These are phyloP conservation scores for Percina caprodes DNA, from an alignment of 2,113 vertebrate genomes.

Conservation along the genomic window DNA sequence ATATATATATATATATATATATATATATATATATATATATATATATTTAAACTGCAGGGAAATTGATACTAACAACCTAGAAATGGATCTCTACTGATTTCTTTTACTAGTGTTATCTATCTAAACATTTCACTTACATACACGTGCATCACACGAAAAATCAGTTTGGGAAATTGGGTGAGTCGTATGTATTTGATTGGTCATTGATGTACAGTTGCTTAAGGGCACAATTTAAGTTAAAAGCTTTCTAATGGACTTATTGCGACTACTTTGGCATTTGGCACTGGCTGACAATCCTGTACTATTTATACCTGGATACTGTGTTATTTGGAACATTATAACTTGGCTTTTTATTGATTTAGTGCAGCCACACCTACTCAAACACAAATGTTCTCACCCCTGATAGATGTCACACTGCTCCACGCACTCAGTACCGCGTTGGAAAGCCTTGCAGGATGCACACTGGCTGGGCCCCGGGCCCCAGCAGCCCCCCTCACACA, in stretches of 20 bases:
- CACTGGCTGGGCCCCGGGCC: slow-evolving; percentile 93
- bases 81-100: neutral
- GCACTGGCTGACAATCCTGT: neutral
- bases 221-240: slow-evolving; percentile 19
- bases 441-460: slow-evolving; percentile 86
- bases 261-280: neutral
- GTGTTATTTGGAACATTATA: slow-evolving; percentile 17
- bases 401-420: slow-evolving; percentile 89
- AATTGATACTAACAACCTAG: neutral
- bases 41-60: neutral
- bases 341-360: slow-evolving; percentile 20
- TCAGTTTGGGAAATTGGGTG: neutral
- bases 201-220: slow-evolving; percentile 8
- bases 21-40: too few relatives aligned
- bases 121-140: neutral
- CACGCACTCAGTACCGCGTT: slow-evolving; percentile 91
- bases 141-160: neutral
- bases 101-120: neutral
- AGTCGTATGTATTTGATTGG: neutral
- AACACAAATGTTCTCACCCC: slow-evolving; percentile 83
- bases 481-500: slow-evolving; percentile 93
- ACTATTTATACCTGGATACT: neutral
- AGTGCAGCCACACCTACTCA: slow-evolving; percentile 9
- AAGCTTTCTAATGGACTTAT: slow-evolving; percentile 39
- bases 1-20: too few relatives aligned